phyloP scores from a whole-genome alignment of 2,888 invertebrate genomes.

The Pandemis cinnamomeana region DNA sequence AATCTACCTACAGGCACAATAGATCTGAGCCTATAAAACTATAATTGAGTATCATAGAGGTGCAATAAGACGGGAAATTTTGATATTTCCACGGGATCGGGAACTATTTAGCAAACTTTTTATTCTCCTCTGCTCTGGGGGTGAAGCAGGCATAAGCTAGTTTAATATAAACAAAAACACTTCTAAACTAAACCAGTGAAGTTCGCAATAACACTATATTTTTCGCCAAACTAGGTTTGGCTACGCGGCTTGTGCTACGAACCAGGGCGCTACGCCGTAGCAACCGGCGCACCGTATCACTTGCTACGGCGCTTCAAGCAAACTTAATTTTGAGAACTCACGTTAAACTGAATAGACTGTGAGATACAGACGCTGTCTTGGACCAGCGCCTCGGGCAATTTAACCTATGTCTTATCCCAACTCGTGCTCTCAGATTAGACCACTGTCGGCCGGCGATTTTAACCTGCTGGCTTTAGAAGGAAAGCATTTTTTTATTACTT shows the following conservation, averaged over 20 bases:
- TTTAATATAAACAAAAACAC: no score
- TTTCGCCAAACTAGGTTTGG: not conserved
- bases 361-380: constrained; percentile 21
- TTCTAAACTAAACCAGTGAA: not conserved
- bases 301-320: constrained; percentile 29
- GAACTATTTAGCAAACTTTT: no score
- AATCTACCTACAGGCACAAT: no score
- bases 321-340: constrained; percentile 28
- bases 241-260: constrained; percentile 9
- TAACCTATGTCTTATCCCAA: constrained; percentile 14
- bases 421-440: not conserved
- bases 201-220: not conserved
- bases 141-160: no score
- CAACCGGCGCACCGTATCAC: not conserved
- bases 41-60: no score
- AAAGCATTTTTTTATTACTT: not conserved
- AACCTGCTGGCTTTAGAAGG: not conserved
- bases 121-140: no score
- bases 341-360: constrained; percentile 20
- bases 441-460: not conserved
- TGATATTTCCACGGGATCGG: no score
- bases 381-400: constrained; percentile 17
- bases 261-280: constrained; percentile 11
- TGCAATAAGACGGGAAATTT: no score
- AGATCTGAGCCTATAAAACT: no score